These are phyloP conservation scores for Halcyon chelicuti DNA, from an alignment of 2,797 vertebrate species.

Conservation along the genomic window DNA sequence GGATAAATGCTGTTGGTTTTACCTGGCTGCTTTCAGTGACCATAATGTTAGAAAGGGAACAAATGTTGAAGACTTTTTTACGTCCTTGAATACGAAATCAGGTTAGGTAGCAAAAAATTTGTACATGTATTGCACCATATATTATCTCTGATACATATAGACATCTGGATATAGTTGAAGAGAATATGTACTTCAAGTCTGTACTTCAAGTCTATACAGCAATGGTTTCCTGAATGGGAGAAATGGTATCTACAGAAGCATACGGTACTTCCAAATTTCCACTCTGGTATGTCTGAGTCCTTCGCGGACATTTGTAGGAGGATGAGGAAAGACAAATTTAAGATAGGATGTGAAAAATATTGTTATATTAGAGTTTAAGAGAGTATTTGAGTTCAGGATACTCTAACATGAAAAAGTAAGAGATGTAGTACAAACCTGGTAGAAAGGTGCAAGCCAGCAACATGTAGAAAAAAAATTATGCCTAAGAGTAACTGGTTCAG, in stretches of 20 bases:
- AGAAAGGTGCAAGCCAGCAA: background rate
- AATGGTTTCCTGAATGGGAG: background rate
- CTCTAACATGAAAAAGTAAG: background rate
- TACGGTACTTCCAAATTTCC: background rate
- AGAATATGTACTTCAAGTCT: background rate
- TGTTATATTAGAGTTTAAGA: background rate
- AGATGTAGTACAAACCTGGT: background rate
- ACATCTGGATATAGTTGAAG: background rate
- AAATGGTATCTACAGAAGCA: background rate
- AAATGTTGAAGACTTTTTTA: background rate
- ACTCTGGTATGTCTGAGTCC: background rate
- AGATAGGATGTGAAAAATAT: background rate
- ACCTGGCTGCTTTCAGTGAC: background rate
- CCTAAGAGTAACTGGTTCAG: conserved; percentile 22
- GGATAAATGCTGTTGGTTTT: background rate
- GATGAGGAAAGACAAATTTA: background rate
- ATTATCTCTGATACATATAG: background rate
- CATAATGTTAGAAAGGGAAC: background rate
- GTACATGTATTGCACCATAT: background rate
- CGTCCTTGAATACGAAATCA: background rate
- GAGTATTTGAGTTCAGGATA: background rate
- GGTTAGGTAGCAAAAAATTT: background rate
- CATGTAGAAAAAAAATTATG: conserved; percentile 18
- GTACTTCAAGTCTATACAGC: background rate
- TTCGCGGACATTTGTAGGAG: background rate